Evolutionary conservation across 2,113 vertebrate genomes (phyloP).

Genomic region (Cinclus mexicanus): DNA sequence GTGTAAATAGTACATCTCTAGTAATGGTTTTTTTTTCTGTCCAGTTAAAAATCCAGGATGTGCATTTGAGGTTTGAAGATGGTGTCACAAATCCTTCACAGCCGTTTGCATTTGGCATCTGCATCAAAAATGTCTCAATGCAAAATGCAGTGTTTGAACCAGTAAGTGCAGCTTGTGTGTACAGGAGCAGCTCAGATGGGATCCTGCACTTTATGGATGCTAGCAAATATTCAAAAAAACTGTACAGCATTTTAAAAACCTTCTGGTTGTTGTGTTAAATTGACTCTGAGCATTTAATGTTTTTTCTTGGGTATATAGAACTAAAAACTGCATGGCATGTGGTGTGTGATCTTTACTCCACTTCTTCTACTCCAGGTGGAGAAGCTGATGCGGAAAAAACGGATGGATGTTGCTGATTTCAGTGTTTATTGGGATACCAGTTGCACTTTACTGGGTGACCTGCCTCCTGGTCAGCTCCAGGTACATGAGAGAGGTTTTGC

Average conservation of each 20-base stretch:
- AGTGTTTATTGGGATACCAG: constrained; percentile 93
- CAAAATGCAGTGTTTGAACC: constrained; percentile 89
- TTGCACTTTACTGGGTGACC: constrained; percentile 86
- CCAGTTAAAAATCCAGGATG: constrained; percentile 95
- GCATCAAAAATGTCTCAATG: constrained; percentile 93
- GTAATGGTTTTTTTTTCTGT: not conserved
- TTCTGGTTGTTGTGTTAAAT: not conserved
- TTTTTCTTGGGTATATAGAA: not conserved
- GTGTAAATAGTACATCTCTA: not conserved
- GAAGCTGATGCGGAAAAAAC: constrained; percentile 89
- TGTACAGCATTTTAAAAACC: not conserved
- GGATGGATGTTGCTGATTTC: constrained; percentile 90
- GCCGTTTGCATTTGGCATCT: constrained; percentile 90
- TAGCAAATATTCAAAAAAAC: not conserved
- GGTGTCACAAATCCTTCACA: constrained; percentile 83
- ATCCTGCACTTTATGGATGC: not conserved
- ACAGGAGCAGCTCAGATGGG: not conserved
- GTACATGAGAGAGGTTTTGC: constrained; percentile 53
- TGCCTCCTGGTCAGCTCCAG: constrained; percentile 87
- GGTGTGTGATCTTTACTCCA: not conserved
- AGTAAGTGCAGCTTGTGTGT: constrained; percentile 72
- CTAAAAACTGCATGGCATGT: accelerated
- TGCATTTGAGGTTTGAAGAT: constrained; percentile 95
- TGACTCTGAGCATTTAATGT: not conserved
- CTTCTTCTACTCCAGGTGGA: constrained; percentile 76